Conservation (phyloP, 1,140 invertebrate genomes). For the Brevipalpus yothersi region DNA sequence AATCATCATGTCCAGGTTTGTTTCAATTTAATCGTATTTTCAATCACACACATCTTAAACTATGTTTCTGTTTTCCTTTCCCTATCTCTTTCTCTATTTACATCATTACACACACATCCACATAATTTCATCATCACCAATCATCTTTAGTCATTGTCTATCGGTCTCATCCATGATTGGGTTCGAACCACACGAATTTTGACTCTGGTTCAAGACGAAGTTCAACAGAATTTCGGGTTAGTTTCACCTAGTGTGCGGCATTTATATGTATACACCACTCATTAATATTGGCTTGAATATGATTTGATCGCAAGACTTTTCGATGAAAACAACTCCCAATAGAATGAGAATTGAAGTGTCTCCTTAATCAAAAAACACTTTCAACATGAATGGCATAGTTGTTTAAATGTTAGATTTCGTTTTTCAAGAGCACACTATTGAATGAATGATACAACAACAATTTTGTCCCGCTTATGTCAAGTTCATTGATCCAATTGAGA, state of each 20-base stretch:
- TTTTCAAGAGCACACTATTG: not conserved
- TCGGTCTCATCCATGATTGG: conserved; percentile 29
- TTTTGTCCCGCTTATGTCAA: not conserved
- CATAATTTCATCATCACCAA: not conserved
- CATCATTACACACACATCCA: not conserved
- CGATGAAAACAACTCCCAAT: not conserved
- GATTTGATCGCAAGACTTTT: not conserved
- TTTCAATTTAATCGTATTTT: not conserved
- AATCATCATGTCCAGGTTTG: not conserved
- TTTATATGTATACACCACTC: not conserved
- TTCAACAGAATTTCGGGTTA: not conserved
- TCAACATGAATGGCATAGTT: not conserved
- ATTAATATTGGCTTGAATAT: not conserved
- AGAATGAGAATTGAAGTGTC: not conserved
- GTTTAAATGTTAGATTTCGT: not conserved
- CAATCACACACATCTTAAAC: not conserved
- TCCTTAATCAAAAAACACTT: not conserved
- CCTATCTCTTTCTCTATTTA: not conserved
- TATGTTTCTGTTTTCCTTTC: not conserved
- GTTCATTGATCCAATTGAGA: conserved; percentile 1
- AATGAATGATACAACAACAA: not conserved
- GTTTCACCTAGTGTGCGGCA: not conserved
- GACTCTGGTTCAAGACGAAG: conserved; percentile 33
- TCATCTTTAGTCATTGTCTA: conserved; percentile 17
- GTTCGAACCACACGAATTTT: conserved; percentile 28